Evolutionary conservation across 2,888 invertebrate species (phyloP), one percentile per base, ranked within the genome.

Genomic region (Yponomeuta sedellus): DNA sequence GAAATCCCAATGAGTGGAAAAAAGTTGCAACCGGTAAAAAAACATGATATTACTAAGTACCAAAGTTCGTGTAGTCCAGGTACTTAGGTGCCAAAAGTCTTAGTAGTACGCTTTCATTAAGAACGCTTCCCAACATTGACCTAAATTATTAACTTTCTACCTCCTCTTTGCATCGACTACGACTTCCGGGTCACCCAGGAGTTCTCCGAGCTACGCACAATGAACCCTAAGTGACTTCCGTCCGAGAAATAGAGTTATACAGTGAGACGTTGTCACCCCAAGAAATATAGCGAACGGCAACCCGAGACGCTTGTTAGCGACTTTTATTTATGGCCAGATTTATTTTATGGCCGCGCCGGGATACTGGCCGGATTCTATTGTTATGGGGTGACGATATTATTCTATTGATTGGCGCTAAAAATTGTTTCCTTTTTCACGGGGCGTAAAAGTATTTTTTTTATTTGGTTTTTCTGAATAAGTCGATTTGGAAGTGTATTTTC

Each of bases 321-420:
- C 89, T 84, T 86, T 91, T 92, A 92, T 92, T 92, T 92, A 92
- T 91, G 89, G 74, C 83, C 83, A 87, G 91, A 91, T 92, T 91
- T 92, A 91, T 90, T 91, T 91, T 91, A 91, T 91, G 84, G 77
- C 84, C 83, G 78, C 76, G 34, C 75, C 77, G 78, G 79, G 80
- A 86, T 81, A 79, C 77, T 74, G 76, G 71, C 71, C 72, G 78
- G 81, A 83, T 86, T 82, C 76, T 82, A 85, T 52, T 52, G 44
- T 52, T 16, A 52, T 16, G 16, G 44, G 44, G 44, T 16, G 44
- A 52, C 44, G 44, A 16, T 52, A 16, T 52, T 52, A 52, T 52
- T 52, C 16, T 52, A 52, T 52, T 52, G 44, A 52, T 52, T 52
- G 44, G 44, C 44, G 44, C 44, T 52, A 52, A 52, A 52, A 52